Percentiles rank a stretch among this genome's conserved stretches.
phyloP scores from a whole-genome alignment of 2,888 invertebrate species.

The Limulus polyphemus region DNA sequence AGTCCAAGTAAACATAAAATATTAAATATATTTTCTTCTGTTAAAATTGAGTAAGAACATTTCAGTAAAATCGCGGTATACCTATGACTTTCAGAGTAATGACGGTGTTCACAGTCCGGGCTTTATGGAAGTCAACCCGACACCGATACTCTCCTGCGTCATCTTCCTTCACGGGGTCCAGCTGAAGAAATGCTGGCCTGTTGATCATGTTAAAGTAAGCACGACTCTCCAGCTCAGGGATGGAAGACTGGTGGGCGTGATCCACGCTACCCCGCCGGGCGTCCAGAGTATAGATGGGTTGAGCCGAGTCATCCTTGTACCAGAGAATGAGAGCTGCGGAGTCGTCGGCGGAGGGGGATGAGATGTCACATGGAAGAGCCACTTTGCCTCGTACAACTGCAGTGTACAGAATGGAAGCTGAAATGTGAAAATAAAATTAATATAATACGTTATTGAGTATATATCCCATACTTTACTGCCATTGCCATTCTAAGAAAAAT shows the following conservation, averaged over 20 bases:
- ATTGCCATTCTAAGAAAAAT: no score
- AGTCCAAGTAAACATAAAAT: no score
- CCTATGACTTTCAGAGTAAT: no score
- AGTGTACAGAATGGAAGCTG: conserved; percentile 3
- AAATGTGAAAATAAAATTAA: no score
- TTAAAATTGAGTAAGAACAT: no score
- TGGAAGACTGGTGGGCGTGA: conserved; percentile 18
- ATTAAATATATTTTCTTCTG: no score
- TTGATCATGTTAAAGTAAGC: conserved; percentile 19
- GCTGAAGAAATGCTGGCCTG: conserved; percentile 16
- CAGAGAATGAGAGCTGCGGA: conserved; percentile 20
- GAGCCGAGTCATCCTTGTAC: conserved; percentile 20
- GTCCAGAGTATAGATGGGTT: conserved; percentile 21
- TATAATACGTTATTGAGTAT: no score
- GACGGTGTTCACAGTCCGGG: conserved; percentile 7
- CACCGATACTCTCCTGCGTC: conserved; percentile 22
- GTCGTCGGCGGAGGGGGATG: conserved; percentile 26
- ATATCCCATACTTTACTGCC: no score
- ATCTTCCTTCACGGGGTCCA: conserved; percentile 21
- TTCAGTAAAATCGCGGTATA: no score
- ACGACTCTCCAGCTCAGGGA: conserved; percentile 12
- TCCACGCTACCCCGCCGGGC: conserved; percentile 16
- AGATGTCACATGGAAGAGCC: conserved; percentile 34
- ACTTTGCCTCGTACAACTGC: conserved; percentile 23
- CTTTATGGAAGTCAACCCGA: conserved; percentile 20